Base-by-base conservation (phyloP, 2,113 vertebrate genomes). In the Mastomys coucha region DNA sequence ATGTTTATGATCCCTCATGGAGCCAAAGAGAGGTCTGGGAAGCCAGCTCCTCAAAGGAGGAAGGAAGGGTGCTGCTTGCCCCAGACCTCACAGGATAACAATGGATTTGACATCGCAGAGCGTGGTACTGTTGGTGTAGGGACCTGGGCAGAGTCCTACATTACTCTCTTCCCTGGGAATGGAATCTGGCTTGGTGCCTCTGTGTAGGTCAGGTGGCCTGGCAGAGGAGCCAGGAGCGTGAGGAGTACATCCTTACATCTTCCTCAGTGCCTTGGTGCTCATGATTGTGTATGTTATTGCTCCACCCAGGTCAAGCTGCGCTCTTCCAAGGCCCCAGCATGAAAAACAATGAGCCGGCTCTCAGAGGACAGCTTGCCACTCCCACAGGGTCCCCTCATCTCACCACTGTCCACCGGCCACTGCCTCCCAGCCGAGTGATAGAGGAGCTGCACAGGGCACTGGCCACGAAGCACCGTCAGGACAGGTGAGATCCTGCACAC, bases 381-480 rank as follows among this genome's bases (percentile, higher is more conserved):
- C 99, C 99, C 53, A 99, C 99, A 0, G 99, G 99, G 36, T 99
- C 99, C 73, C 99, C 99, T 28, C 99, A 99, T 96, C 98, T 99
- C 10, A 98, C 99, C 77, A 84, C 98, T 0, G 97, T 99, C 88
- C 99, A 99, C 97, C 98, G 99, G 84, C 99, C 99, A 85, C 99
- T 99, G 98, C 99, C 99, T 73, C 99, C 99, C 67, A 99, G 99
- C 98, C 99, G 99, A 92, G 99, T 99, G 98, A 99, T 99, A 4
- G 99, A 99, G 98, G 99, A 99, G 97, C 98, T 99, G 91, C 99
- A 99, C 98, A 98, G 99, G 11, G 99, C 99, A 0, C 98, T 99
- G 98, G 99, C 99, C 97, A 99, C 99, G 82, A 99, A 99, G 97
- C 99, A 99, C 82, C 99, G 99, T n/a, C 99, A 99, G 98, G 99